phyloP scores from a whole-genome alignment of 1,140 invertebrate genomes.

The Bombus pyrosoma region DNA sequence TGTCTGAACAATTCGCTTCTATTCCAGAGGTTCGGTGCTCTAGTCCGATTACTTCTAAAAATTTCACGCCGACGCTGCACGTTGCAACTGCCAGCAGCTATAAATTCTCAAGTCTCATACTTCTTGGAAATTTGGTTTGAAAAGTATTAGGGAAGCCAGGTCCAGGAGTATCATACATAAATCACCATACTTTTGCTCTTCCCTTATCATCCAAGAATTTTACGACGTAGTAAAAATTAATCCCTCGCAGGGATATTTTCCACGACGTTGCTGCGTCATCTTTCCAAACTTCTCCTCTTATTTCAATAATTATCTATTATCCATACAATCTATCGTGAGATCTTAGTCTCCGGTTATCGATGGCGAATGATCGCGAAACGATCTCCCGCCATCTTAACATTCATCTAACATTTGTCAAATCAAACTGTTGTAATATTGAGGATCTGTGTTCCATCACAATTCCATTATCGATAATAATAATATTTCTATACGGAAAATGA shows the following conservation, averaged over 20 bases:
- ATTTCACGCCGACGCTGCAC: slow-evolving; percentile 15
- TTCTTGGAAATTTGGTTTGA: slow-evolving; percentile 49
- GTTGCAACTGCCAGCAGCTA: background rate
- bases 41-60: slow-evolving; percentile 34
- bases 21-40: background rate
- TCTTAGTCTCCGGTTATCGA: background rate
- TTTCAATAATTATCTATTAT: slow-evolving; percentile 41
- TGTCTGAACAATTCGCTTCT: background rate
- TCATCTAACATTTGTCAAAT: background rate
- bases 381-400: background rate
- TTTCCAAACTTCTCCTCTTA: slow-evolving; percentile 7
- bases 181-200: slow-evolving; percentile 42
- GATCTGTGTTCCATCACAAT: background rate
- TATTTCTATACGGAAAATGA: too few species aligned
- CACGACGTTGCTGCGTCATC: background rate
- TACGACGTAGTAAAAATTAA: slow-evolving; percentile 49
- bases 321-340: background rate
- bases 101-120: slow-evolving; percentile 34
- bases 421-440: background rate
- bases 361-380: background rate
- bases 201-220: slow-evolving; percentile 40
- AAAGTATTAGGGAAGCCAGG: slow-evolving; percentile 43
- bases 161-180: slow-evolving; percentile 46
- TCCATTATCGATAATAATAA: too few species aligned
- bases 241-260: slow-evolving; percentile 20